A percentile compares a stretch with the other conserved stretches of the same genome.
phyloP scores from a whole-genome alignment of 2,797 vertebrate genomes.

The Limnodromus scolopaceus region DNA sequence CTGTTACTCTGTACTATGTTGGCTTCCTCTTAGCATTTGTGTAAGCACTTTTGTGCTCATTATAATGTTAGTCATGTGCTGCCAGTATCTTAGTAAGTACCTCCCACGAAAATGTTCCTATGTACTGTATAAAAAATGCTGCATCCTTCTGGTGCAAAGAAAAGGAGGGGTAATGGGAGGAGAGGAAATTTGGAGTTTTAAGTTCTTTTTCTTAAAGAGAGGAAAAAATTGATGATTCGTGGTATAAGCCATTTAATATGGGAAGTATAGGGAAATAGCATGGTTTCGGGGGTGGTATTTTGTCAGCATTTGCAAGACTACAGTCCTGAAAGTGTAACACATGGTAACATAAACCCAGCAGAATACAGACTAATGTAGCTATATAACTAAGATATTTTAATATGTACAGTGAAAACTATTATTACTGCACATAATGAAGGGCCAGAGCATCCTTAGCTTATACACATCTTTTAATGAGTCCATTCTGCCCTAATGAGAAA shows the following conservation, averaged over 20 bases:
- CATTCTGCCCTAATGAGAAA: background rate
- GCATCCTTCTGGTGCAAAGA: background rate
- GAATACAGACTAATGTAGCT: background rate
- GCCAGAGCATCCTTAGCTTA: background rate
- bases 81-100: background rate
- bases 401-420: background rate
- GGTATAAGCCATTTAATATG: background rate
- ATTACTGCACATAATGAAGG: background rate
- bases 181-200: background rate
- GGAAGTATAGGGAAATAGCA: background rate
- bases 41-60: constrained; percentile 4
- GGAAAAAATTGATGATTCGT: accelerated
- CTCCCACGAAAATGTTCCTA: background rate
- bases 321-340: background rate
- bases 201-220: background rate
- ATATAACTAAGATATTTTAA: background rate
- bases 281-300: background rate
- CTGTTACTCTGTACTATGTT: background rate
- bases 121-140: background rate
- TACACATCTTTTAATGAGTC: background rate
- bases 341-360: background rate
- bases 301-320: background rate
- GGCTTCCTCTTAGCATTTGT: constrained; percentile 12
- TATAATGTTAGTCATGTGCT: background rate
- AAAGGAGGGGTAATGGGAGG: background rate